Evolutionary conservation across 1,140 invertebrate genomes (phyloP), one percentile per base, ranked within the genome.

Genomic region (Sminthurinus signatus): DNA sequence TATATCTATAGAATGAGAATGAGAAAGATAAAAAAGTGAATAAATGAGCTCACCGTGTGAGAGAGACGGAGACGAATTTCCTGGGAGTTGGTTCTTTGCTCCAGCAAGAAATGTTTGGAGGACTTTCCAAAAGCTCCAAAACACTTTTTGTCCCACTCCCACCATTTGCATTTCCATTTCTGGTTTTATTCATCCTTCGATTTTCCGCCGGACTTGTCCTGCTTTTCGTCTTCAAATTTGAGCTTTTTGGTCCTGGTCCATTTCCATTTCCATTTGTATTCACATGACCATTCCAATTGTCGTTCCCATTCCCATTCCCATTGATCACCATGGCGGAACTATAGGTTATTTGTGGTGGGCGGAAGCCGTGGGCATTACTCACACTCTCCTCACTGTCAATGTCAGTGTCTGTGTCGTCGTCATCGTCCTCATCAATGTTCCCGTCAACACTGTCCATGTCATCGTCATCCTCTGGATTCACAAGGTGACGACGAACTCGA

Each of bases 31-130:
- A n/a, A n/a, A n/a, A n/a, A n/a, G n/a, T n/a, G n/a, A n/a, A n/a
- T n/a, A n/a, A 58, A 42, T 36, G 43, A 8, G 28, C 44, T 65
- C 29, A 70, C 68, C 64, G 64, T 21, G 65, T 60, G 15, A 70
- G 52, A 29, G 60, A 60, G 50, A 56, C 42, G 23, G 68, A 65
- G 31, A 70, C 58, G 36, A 63, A 44, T 62, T 64, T 70, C 32
- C 64, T 55, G 8, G 62, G 19, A 8, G 29, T 3, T 15, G 57
- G 57, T 56, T 64, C 25, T n/a, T 36, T 29, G n/a, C 60, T 60
- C 65, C 65, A 70, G 55, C 69, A 70, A 0, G 69, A 70, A 51
- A 67, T 59, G 43, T 70, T 70, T 14, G 58, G 52, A 17, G 67
- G 50, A 46, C 43, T 56, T 12, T 62, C 51, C 28, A 62, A 28